Evolutionary conservation across 2,113 vertebrate species (phyloP).

Genomic region (Microtus richardsoni): DNA sequence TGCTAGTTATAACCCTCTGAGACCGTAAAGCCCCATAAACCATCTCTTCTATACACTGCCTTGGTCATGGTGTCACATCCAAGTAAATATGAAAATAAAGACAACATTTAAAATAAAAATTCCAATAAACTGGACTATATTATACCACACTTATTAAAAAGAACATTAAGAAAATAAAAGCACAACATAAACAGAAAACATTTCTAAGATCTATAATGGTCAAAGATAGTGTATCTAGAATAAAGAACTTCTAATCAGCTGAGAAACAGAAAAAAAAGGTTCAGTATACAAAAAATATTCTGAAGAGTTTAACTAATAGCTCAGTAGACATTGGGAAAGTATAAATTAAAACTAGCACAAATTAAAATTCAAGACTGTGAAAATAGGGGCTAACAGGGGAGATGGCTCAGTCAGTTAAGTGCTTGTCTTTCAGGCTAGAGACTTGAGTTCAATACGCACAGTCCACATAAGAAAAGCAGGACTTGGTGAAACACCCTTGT

Average conservation of each 20-base stretch:
- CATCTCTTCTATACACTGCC: neutral
- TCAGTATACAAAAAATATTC: neutral
- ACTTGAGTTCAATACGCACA: neutral
- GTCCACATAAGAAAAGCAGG: neutral
- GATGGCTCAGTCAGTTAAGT: neutral
- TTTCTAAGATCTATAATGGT: neutral
- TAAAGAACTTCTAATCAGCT: neutral
- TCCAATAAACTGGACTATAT: neutral
- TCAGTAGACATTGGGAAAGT: neutral
- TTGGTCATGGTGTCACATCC: neutral
- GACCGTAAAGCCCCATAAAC: neutral
- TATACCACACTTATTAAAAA: neutral
- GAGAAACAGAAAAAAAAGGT: neutral
- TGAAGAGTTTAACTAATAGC: neutral
- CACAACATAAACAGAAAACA: neutral
- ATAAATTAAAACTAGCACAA: neutral
- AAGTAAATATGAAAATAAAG: neutral
- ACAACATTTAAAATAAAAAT: slow-evolving; percentile 1
- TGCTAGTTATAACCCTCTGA: neutral
- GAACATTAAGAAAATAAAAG: neutral
- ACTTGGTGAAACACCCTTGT: too few relatives aligned
- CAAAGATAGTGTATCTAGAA: neutral
- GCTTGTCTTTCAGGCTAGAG: neutral
- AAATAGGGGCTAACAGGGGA: neutral
- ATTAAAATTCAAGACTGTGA: neutral